These are phyloP conservation scores for Drosophila fulvimacula DNA, from an alignment of 2,888 invertebrate species.

Conservation along the genomic window DNA sequence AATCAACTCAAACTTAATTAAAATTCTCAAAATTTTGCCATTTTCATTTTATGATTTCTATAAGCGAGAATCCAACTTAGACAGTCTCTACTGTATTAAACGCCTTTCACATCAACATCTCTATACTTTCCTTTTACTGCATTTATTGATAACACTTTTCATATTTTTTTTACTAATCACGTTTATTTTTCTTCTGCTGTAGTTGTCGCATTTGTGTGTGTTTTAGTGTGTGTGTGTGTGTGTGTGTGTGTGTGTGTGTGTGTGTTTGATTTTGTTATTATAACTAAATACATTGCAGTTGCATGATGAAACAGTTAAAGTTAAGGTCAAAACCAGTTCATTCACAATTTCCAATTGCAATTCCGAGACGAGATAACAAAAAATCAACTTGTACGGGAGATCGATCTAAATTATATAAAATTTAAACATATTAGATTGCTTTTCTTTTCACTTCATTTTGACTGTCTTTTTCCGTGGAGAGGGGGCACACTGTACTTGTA, in stretches of 20 bases:
- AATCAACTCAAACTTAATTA: background rate
- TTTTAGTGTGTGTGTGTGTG: conserved; percentile 33
- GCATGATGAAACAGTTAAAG: conserved; percentile 16
- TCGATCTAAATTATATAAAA: conserved; percentile 56
- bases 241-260: conserved; percentile 53
- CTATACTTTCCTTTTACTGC: too few species aligned
- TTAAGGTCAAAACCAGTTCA: conserved; percentile 35
- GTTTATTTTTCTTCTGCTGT: conserved; percentile 70
- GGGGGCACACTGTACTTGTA: background rate
- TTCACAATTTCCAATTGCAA: conserved; percentile 54
- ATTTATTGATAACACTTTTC: conserved; percentile 48
- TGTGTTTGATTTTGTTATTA: conserved; percentile 54
- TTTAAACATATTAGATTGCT: conserved; percentile 55
- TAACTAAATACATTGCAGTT: conserved; percentile 69
- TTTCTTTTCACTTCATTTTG: conserved; percentile 25
- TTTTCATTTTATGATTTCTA: background rate
- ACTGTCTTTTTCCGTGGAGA: conserved; percentile 37
- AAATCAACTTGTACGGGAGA: conserved; percentile 54
- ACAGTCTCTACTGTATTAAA: background rate
- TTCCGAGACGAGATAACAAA: conserved; percentile 26
- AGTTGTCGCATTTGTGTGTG: conserved; percentile 50
- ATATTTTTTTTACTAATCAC: conserved; percentile 67
- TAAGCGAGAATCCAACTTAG: background rate
- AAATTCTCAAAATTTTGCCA: background rate
- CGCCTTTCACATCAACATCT: background rate